phyloP scores from a whole-genome alignment of 2,888 invertebrate species.

The Caenorhabditis doughertyi region DNA sequence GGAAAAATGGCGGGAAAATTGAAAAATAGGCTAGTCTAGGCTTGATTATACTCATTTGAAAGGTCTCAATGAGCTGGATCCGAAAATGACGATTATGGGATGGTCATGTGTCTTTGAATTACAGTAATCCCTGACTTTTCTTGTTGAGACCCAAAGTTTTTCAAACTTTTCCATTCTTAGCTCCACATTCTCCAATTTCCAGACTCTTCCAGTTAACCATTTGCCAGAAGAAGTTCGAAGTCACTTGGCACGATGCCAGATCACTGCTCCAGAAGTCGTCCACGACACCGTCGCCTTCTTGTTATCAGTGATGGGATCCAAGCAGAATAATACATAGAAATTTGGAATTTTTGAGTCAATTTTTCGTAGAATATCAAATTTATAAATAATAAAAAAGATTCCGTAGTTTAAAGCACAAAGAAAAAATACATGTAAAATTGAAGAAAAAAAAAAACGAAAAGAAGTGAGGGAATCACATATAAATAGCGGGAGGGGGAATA shows the following conservation, averaged over 20 bases:
- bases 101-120: too few relatives aligned
- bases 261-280: conserved; percentile 49
- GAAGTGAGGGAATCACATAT: not conserved
- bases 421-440: not conserved
- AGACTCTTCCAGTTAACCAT: conserved; percentile 23
- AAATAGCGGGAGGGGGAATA: not conserved
- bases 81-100: too few relatives aligned
- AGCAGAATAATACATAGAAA: conserved; percentile 35
- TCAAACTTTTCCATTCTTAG: too few relatives aligned
- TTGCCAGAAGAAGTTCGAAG: conserved; percentile 54
- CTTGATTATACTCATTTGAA: too few relatives aligned
- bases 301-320: conserved; percentile 46
- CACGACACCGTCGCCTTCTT: conserved; percentile 52
- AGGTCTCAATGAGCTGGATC: too few relatives aligned
- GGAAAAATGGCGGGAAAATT: too few relatives aligned
- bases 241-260: conserved; percentile 64
- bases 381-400: not conserved
- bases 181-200: too few relatives aligned
- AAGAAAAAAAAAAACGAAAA: not conserved
- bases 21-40: too few relatives aligned
- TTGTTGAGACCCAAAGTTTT: too few relatives aligned
- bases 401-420: not conserved
- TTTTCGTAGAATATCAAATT: not conserved
- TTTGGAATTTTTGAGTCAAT: not conserved
- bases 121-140: too few relatives aligned